Evolutionary conservation across 92 coral and sea anemone species (phyloP), one percentile per base, ranked within the genome.

Genomic region (Heliopora coerulea): DNA sequence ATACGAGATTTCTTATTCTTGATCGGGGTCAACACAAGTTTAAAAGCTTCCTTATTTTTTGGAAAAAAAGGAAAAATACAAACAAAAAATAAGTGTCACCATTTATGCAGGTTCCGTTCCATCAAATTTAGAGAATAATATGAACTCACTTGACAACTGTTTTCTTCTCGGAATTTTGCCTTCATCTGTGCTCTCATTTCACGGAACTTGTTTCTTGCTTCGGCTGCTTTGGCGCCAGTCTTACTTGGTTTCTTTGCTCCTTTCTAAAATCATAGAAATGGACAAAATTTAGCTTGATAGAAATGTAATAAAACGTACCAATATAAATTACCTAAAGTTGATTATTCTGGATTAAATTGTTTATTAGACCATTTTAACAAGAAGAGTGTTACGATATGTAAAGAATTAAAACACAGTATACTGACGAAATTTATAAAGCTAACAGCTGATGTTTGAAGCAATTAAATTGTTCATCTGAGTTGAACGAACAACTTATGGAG

Each of bases 161-260:
- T 73, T 49, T 80, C 67, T 54, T 63, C 80, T 61, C 54, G 59
- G 72, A 80, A 40, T 50, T 80, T 80, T 50, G 74, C 85, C 34
- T 82, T 91, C 97, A 91, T 91, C 54, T 88, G 89, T 37, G 84
- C 80, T 68, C 96, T 91, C 88, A 91, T 90, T 76, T 89, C 91
- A 46, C 88, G 96, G 25, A 89, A 80, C 56, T 68, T 83, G 57
- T 80, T 87, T 59, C 79, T 89, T n/a, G 76, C 39, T 39, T 67
- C 78, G 33, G 72, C 21, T 12, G 48, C 42, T 56, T 68, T 83
- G 62, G 72, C 67, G 37, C 31, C 33, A 73, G 52, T 24, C 62
- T 78, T 78, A 48, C 72, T 39, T 7, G 59, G 58, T 23, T 57
- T 68, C 20, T 70, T 83, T 41, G 68, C 61, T 42, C 41, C 80